Evolutionary conservation across 2,113 vertebrate genomes (phyloP), one percentile per base, ranked within the genome.

Genomic region (Ceyx melanurus): DNA sequence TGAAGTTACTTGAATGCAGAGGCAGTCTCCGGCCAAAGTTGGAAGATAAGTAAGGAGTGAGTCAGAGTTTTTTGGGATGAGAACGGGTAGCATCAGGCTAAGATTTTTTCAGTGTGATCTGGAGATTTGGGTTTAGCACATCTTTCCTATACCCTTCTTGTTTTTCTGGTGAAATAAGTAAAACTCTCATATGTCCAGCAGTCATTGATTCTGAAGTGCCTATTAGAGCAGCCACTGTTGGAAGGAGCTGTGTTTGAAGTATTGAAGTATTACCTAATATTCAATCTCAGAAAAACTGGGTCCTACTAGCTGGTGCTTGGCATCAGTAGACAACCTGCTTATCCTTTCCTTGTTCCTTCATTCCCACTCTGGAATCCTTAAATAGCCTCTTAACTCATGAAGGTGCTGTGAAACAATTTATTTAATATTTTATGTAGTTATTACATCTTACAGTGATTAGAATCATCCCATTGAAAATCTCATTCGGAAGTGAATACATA

Each of bases 31-130:
- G 9, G n/a, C 87, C 81, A 68, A 80, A 94, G 89, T 29, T 89
- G 70, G 65, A 81, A 78, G 73, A 65, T 85, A 92, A 87, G 45
- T 65, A 60, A 60, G 58, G 82, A 88, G 51, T 94, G 86, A 94
- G 70, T 94, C 93, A 95, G 70, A 86, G 84, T 42, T 92, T 83
- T 94, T 93, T 3, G 51, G 86, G 91, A 89, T 86, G 35, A 72
- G 43, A 88, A 83, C 2, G 0, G 28, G 56, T 77, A 73, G 68
- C 62, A 31, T 60, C 91, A 75, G 57, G 22, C 70, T 87, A 46
- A 78, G 57, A 72, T 56, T 84, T 21, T 86, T 86, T 73, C 45
- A 43, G 6, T 51, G 33, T 76, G 82, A 88, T 61, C 68, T 92
- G 66, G 78, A 84, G 45, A 56, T 60, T 57, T 64, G 70, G 29